Evolutionary conservation across 2,888 invertebrate species (phyloP).

Genomic region (Venusia cambrica): DNA sequence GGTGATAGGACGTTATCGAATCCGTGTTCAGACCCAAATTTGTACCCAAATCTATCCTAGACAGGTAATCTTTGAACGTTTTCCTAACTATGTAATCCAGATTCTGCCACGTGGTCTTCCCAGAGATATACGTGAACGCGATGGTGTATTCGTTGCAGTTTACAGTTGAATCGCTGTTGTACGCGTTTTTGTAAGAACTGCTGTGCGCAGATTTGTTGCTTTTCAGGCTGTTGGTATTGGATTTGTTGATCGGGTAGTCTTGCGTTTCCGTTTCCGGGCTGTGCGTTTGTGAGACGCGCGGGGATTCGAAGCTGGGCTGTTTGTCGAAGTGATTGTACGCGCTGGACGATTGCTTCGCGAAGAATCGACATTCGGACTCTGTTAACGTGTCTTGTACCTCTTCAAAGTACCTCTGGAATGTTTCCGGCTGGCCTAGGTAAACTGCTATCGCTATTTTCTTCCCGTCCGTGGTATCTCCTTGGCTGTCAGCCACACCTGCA

Average conservation of each 20-base stretch:
- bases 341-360: constrained; percentile 73
- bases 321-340: constrained; percentile 73
- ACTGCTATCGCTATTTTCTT: constrained; percentile 94
- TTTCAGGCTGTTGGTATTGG: constrained; percentile 78
- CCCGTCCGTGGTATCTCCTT: constrained; percentile 88
- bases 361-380: constrained; percentile 82
- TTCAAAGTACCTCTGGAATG: constrained; percentile 85
- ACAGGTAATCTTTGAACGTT: constrained; percentile 96
- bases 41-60: constrained; percentile 95
- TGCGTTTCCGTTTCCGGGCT: constrained; percentile 70
- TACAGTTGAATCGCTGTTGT: constrained; percentile 76
- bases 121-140: constrained; percentile 93
- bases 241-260: constrained; percentile 72
- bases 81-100: constrained; percentile 94
- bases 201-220: constrained; percentile 80
- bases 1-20: constrained; percentile 95
- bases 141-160: constrained; percentile 89
- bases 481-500: constrained; percentile 79
- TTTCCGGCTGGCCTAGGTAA: constrained; percentile 91
- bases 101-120: constrained; percentile 97
- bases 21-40: constrained; percentile 92
- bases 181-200: constrained; percentile 73
- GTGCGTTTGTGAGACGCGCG: constrained; percentile 67
- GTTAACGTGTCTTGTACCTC: constrained; percentile 84
- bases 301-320: constrained; percentile 73